phyloP scores from a whole-genome alignment of 2,797 vertebrate genomes.

The Gambelia wislizenii region DNA sequence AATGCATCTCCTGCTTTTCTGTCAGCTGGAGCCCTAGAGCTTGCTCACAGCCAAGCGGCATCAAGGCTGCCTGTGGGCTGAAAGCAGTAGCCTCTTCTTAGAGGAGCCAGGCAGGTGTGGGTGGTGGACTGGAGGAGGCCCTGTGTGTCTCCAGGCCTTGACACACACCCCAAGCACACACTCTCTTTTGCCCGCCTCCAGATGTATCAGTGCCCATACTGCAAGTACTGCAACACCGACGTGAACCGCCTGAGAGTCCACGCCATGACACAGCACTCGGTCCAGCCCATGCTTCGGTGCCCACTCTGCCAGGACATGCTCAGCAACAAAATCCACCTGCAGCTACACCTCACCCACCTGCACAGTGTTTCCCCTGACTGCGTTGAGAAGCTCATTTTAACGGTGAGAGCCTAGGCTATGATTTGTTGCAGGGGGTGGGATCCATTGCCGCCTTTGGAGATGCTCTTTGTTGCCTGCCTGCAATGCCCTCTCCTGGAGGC shows the following conservation, averaged over 20 bases:
- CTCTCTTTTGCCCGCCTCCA: constrained; percentile 69
- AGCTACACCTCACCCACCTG: constrained; percentile 99
- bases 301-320: constrained; percentile 99
- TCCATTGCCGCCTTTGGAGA: not conserved
- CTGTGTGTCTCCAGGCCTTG: not conserved
- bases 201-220: constrained; percentile 99
- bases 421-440: too few species aligned
- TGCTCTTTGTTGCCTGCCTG: not conserved
- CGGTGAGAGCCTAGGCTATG: constrained; percentile 82
- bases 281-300: constrained; percentile 97
- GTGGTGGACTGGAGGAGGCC: not conserved
- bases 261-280: constrained; percentile 98
- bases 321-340: constrained; percentile 98
- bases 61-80: not conserved
- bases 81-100: too few species aligned
- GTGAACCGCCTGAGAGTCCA: constrained; percentile 97
- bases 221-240: constrained; percentile 97
- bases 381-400: constrained; percentile 96
- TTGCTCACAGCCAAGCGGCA: rapidly evolving
- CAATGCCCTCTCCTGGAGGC: not conserved
- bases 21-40: not conserved
- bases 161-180: not conserved
- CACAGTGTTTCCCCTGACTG: constrained; percentile 99
- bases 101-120: not conserved
- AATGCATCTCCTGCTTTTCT: not conserved